Evolutionary conservation across 2,888 invertebrate species (phyloP), one percentile per base, ranked within the genome.

Genomic region (Stramonita haemastoma): DNA sequence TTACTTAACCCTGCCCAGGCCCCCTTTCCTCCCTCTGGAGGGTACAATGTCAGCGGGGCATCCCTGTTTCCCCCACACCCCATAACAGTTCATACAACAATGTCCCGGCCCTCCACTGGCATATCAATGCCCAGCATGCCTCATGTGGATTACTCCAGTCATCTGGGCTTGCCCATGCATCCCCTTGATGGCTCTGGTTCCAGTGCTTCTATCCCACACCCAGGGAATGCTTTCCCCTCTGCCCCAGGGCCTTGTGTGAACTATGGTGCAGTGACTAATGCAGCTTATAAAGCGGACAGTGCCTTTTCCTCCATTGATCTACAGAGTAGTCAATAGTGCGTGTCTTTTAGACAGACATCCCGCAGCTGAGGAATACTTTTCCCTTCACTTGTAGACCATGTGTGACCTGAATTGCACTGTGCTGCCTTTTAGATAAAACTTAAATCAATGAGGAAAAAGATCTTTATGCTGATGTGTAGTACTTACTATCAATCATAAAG

Each of bases 1-100:
- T 87, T 81, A 32, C 79, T 87, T 34, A 17, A 79, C 29, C 17
- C 57, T 81, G 34, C 34, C 15, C 87, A 79, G 81, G 81, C 46
- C 34, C 87, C 81, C 34, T 87, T 81, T 32, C 36, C 81, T 56
- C 81, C 56, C 87, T 22, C 79, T 6, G 87, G 46, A 2, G 79
- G 79, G 19, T 79, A 81, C 32, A 81, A 77, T n/a, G 22, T 22
- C 87, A 73, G 36, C 60, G 73, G 29, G 46, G n/a, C 32, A 11
- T n/a, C 87, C 15, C 4, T 87, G 79, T 87, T 87, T 77, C 79
- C 79, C 26, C 87, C 73, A 34, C 87, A 81, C 22, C 81, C 79
- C 26, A 32, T 79, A 19, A 22, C 87, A 32, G 87, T 77, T 29
- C 87, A 87, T 32, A 77, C 29, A 56, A 57, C 73, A 46, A 79